These are phyloP conservation scores for Chrysolina haemoptera DNA, from an alignment of 2,888 invertebrate species.

Conservation along the genomic window DNA sequence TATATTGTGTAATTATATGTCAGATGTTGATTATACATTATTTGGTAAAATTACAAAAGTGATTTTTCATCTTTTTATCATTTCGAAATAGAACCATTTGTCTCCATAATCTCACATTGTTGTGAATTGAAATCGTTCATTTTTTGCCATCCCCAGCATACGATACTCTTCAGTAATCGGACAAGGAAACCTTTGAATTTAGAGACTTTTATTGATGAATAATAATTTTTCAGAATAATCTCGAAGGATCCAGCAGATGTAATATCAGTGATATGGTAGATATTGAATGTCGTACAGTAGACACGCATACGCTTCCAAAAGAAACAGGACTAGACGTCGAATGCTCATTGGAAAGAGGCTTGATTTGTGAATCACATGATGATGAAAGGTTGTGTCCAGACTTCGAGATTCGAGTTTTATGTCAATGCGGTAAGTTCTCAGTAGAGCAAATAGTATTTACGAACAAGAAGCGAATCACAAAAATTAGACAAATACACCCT, in stretches of 20 bases:
- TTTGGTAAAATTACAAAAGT: no score
- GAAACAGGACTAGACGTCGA: slow-evolving; percentile 82
- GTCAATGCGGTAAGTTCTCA: slow-evolving; percentile 73
- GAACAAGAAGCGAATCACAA: no score
- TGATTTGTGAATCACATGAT: slow-evolving; percentile 74
- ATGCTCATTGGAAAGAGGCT: slow-evolving; percentile 82
- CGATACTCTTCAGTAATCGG: no score
- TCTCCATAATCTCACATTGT: neutral
- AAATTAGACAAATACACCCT: no score
- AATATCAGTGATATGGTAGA: slow-evolving; percentile 75
- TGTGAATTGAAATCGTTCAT: neutral
- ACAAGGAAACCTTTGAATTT: no score
- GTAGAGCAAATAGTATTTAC: no score
- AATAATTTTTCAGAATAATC: slow-evolving; percentile 64
- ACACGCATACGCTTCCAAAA: slow-evolving; percentile 75
- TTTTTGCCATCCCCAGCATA: no score
- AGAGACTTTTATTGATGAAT: no score
- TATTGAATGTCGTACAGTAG: slow-evolving; percentile 84
- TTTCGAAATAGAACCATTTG: neutral
- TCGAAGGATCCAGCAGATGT: slow-evolving; percentile 72
- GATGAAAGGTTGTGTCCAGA: slow-evolving; percentile 76
- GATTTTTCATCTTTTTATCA: no score
- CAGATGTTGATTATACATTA: no score
- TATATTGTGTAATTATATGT: no score
- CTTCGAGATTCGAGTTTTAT: slow-evolving; percentile 87